Evolutionary conservation across 92 coral and sea anemone genomes (phyloP).

Genomic region (Phenganax stokvisi): DNA sequence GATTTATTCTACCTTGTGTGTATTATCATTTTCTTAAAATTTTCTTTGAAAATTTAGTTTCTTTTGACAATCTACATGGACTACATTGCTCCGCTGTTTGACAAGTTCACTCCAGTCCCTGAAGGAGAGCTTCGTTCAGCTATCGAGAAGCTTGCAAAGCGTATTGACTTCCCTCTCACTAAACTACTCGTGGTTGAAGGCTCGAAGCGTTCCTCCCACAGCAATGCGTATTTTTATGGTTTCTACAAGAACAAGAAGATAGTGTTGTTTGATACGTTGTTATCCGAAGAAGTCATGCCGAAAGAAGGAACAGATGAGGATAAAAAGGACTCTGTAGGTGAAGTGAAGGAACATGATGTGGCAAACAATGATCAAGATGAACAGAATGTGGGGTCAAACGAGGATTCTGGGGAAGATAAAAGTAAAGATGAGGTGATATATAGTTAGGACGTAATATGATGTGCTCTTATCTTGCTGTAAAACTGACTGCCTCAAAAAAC

Average conservation of each 20-base stretch:
- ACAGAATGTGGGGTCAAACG: constrained; percentile 11
- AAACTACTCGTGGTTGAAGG: constrained; percentile 90
- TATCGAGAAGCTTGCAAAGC: constrained; percentile 75
- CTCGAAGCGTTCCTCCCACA: constrained; percentile 87
- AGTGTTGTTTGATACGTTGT: constrained; percentile 81
- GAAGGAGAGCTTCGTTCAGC: constrained; percentile 70
- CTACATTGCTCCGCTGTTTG: constrained; percentile 92
- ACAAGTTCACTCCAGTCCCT: constrained; percentile 91
- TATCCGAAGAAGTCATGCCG: constrained; percentile 70
- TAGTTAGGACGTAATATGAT: background rate
- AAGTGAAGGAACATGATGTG: constrained; percentile 18
- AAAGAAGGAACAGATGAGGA: constrained; percentile 40
- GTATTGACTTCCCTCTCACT: constrained; percentile 78
- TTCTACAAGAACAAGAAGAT: constrained; percentile 96
- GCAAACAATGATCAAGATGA: constrained; percentile 32
- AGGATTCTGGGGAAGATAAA: constrained; percentile 13
- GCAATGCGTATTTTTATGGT: constrained; percentile 95
- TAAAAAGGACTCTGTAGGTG: constrained; percentile 4
- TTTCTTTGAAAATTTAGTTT: constrained; percentile 44
- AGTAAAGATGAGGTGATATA: background rate
- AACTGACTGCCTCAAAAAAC: background rate
- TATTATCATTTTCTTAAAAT: too few relatives aligned
- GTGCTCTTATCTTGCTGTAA: background rate
- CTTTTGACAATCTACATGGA: constrained; percentile 84
- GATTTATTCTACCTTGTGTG: too few relatives aligned